Evolutionary conservation across 2,888 invertebrate species (phyloP).

Genomic region (Anodontia alba): DNA sequence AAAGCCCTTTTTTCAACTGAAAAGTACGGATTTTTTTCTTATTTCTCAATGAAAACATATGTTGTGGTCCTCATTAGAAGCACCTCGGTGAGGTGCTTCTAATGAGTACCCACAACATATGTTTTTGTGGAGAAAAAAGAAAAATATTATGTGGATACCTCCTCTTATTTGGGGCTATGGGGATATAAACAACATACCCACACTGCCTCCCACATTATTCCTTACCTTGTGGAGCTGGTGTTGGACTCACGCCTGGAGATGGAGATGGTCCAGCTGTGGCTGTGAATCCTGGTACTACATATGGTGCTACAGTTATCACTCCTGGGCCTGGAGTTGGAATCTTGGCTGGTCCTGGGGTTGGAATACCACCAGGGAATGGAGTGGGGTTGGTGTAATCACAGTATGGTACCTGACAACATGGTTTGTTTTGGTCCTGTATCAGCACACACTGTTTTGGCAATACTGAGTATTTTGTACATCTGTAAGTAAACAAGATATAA

Average conservation of each 20-base stretch:
- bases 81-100: no score
- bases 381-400: slow-evolving; percentile 73
- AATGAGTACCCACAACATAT: no score
- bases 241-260: slow-evolving; percentile 13
- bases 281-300: slow-evolving; percentile 46
- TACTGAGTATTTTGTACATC: slow-evolving; percentile 67
- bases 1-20: no score
- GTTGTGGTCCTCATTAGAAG: no score
- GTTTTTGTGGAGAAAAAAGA: no score
- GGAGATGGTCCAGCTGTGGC: slow-evolving; percentile 31
- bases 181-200: no score
- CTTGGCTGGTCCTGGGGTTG: slow-evolving; percentile 52
- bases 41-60: no score
- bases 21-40: no score
- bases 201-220: no score
- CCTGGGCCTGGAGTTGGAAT: slow-evolving; percentile 60
- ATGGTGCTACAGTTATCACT: slow-evolving; percentile 55
- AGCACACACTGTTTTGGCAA: slow-evolving; percentile 66
- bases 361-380: slow-evolving; percentile 69
- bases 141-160: no score
- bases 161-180: no score
- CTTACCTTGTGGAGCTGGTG: slow-evolving; percentile 48
- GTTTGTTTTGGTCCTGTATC: slow-evolving; percentile 66
- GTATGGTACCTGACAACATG: slow-evolving; percentile 71
- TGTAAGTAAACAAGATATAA: slow-evolving; percentile 28